Evolutionary conservation across 2,797 vertebrate species (phyloP).

Genomic region (Scolopax bukidnonensis): DNA sequence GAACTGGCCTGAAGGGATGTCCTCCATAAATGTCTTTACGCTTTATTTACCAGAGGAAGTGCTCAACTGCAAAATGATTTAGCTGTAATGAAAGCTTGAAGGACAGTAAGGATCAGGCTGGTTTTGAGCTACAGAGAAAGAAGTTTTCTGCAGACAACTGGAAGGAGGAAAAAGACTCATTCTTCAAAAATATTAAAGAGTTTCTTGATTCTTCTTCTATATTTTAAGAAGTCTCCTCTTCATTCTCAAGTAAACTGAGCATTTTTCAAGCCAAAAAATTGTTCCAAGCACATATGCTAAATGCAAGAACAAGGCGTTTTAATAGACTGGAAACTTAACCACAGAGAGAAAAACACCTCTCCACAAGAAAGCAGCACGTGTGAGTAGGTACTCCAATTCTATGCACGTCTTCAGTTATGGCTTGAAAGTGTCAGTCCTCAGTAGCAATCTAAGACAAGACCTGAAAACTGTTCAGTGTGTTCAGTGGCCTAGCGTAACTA

Average conservation of each 20-base stretch:
- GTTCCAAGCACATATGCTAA: neutral
- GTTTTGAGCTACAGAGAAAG: neutral
- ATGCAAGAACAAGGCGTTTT: neutral
- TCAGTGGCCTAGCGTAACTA: neutral
- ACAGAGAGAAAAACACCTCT: neutral
- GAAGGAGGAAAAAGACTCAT: neutral
- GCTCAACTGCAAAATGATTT: neutral
- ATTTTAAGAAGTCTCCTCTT: neutral
- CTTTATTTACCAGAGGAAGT: neutral
- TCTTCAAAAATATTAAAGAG: neutral
- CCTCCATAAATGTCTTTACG: neutral
- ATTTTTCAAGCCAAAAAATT: neutral
- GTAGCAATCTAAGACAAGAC: neutral
- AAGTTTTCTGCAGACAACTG: neutral
- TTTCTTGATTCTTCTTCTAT: neutral
- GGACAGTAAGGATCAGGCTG: neutral
- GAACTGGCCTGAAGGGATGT: neutral
- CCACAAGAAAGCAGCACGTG: neutral
- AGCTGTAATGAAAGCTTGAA: neutral
- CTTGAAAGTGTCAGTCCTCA: conserved; percentile 30
- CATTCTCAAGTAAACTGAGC: neutral
- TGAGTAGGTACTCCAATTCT: neutral
- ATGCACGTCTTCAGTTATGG: neutral
- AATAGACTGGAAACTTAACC: neutral
- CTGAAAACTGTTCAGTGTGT: neutral